Percentiles rank a stretch among this genome's conserved stretches.
Conservation (phyloP, 2,113 vertebrate species). For the Mandrillus leucophaeus region DNA sequence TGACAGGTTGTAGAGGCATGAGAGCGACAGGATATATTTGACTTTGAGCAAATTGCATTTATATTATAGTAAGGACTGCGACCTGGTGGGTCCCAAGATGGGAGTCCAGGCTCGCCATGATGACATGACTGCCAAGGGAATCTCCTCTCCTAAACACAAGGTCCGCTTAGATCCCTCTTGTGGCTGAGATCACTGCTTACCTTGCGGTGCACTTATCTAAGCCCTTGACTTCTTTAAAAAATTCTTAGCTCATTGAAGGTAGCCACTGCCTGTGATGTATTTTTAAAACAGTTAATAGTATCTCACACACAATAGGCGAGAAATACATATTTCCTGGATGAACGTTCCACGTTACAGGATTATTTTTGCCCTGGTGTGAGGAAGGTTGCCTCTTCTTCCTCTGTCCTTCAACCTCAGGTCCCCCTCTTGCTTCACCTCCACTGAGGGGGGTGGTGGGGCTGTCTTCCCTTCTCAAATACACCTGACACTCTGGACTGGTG, state of each 20-base stretch:
- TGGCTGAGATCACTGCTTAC: neutral
- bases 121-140: rapidly evolving
- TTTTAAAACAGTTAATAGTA: neutral
- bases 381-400: neutral
- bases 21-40: neutral
- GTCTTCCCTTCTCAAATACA: neutral
- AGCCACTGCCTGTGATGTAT: neutral
- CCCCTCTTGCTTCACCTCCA: neutral
- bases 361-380: neutral
- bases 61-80: neutral
- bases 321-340: neutral
- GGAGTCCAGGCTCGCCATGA: neutral
- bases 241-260: neutral
- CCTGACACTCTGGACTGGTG: neutral
- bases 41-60: neutral
- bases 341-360: neutral
- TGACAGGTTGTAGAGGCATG: neutral
- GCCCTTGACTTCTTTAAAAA: neutral
- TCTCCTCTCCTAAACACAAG: neutral
- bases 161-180: rapidly evolving
- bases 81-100: neutral
- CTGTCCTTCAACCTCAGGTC: neutral
- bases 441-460: neutral
- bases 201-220: neutral
- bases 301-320: neutral